Percentiles rank a stretch among this genome's conserved stretches.
Conservation (phyloP, 2,113 vertebrate genomes). For the Numida meleagris region DNA sequence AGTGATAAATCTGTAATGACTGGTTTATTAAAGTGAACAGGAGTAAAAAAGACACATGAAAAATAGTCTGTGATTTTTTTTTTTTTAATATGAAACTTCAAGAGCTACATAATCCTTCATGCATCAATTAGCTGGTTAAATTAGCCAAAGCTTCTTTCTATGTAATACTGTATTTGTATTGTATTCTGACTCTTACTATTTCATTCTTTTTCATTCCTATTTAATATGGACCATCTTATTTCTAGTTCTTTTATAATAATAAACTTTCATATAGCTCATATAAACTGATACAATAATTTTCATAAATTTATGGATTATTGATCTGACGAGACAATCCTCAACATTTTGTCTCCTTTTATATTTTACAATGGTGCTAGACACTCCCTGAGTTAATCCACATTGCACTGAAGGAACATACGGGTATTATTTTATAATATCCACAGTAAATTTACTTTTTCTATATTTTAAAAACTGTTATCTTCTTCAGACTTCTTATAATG, state of each 20-base stretch:
- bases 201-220: not conserved
- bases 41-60: slow-evolving; percentile 6
- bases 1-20: slow-evolving; percentile 31
- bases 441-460: no score
- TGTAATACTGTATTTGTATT: not conserved
- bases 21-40: slow-evolving; percentile 27
- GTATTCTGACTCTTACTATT: not conserved
- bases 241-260: not conserved
- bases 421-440: no score
- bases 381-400: not conserved
- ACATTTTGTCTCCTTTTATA: not conserved
- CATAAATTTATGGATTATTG: not conserved
- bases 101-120: slow-evolving; percentile 37
- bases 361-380: not conserved
- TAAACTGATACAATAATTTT: not conserved
- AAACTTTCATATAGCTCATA: not conserved
- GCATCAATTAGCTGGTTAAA: slow-evolving; percentile 47
- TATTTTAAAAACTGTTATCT: no score
- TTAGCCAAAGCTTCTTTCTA: slow-evolving; percentile 7
- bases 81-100: slow-evolving; percentile 36
- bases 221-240: not conserved
- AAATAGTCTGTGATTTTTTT: slow-evolving; percentile 33
- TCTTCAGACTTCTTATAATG: no score
- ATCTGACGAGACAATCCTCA: not conserved
- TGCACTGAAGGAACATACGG: not conserved